A percentile compares a stretch with the other conserved stretches of the same genome.
Conservation (phyloP, 2,797 vertebrate genomes). For the Phrynocephalus forsythii region DNA sequence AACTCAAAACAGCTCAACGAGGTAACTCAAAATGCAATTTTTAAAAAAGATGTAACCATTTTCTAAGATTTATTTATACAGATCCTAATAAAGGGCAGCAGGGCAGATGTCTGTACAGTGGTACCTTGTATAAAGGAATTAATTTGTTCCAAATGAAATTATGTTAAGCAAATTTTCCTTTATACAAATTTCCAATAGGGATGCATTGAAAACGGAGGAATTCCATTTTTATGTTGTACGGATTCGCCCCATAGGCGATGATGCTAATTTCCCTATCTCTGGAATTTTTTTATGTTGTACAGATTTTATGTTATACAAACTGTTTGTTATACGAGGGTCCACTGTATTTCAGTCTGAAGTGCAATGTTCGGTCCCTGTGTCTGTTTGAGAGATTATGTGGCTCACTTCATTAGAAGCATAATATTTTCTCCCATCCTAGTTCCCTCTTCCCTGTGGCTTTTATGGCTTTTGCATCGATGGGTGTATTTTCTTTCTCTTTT, state of each 20-base stretch:
- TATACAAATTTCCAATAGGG: too few species aligned
- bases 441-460: constrained; percentile 54
- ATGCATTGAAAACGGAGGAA: too few species aligned
- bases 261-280: too few species aligned
- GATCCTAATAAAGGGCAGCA: neutral
- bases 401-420: constrained; percentile 60
- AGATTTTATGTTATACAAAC: too few species aligned
- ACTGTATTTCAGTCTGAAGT: constrained; percentile 29
- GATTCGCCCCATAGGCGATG: too few species aligned
- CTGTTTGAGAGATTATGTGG: constrained; percentile 53
- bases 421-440: constrained; percentile 44
- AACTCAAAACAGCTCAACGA: neutral
- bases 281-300: too few species aligned
- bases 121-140: too few species aligned
- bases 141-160: too few species aligned
- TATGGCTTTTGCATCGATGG: constrained; percentile 53
- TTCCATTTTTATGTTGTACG: neutral
- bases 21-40: neutral
- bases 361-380: constrained; percentile 24
- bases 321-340: too few species aligned
- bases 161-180: too few species aligned
- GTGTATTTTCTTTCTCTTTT: constrained; percentile 31
- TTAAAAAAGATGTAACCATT: neutral
- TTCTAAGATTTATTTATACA: neutral
- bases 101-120: neutral